Conservation (phyloP, 2,113 vertebrate species). For the Copsychus sechellarum region DNA sequence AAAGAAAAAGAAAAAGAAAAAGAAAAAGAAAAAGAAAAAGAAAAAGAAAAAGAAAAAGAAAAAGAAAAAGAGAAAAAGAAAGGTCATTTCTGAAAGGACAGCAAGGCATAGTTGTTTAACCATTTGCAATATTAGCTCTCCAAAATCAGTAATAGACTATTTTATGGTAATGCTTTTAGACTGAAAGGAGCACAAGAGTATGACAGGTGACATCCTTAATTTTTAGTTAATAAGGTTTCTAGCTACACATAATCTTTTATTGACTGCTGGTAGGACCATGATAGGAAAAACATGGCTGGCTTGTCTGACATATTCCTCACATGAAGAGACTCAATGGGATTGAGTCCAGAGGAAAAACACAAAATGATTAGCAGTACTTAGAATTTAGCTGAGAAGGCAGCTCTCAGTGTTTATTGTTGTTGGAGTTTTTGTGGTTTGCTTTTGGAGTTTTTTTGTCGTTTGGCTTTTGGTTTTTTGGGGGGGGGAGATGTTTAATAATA, state of each 20-base stretch:
- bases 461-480: background rate
- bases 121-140: background rate
- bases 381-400: background rate
- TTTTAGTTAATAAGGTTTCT: background rate
- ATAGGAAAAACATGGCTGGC: background rate
- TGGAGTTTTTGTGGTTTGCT: background rate
- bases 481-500: rapidly evolving
- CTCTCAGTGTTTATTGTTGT: background rate
- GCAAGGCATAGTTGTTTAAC: background rate
- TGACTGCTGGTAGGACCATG: background rate
- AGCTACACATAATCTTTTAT: background rate
- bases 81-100: background rate
- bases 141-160: background rate
- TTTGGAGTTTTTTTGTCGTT: no score
- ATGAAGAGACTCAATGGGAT: background rate
- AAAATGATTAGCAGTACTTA: background rate
- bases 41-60: no score
- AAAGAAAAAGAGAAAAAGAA: background rate
- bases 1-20: no score
- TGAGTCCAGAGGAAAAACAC: background rate
- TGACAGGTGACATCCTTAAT: background rate
- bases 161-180: background rate
- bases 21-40: no score
- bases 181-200: background rate
- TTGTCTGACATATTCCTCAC: background rate